These are phyloP conservation scores for Monochamus alternatus DNA, from an alignment of 2,888 invertebrate genomes.

Conservation along the genomic window DNA sequence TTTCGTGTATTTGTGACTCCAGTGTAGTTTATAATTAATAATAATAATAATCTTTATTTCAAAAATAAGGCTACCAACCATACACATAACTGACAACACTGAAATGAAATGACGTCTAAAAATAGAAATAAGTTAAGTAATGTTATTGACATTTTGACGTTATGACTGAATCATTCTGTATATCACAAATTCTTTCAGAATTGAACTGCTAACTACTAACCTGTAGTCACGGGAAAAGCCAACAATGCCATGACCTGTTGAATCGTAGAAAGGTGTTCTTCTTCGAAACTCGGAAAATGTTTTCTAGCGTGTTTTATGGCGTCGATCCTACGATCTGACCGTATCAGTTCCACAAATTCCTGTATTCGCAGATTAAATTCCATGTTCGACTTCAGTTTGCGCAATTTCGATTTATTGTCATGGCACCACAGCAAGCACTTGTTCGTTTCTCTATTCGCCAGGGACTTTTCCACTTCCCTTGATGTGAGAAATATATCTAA, in stretches of 20 bases:
- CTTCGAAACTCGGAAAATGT: conserved; percentile 90
- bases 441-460: conserved; percentile 85
- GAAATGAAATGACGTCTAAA: too few species aligned
- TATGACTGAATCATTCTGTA: too few species aligned
- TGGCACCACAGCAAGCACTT: conserved; percentile 97
- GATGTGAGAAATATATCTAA: conserved; percentile 88
- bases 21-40: too few species aligned
- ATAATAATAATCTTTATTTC: too few species aligned
- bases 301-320: conserved; percentile 97
- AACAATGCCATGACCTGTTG: conserved; percentile 96
- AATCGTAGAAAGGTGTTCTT: conserved; percentile 89
- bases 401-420: conserved; percentile 95
- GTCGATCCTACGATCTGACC: conserved; percentile 87
- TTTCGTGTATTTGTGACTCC: too few species aligned
- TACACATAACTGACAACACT: too few species aligned
- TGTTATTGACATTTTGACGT: too few species aligned
- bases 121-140: too few species aligned
- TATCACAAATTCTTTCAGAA: too few species aligned
- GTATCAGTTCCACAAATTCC: conserved; percentile 96
- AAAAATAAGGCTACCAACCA: too few species aligned
- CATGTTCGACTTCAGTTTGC: conserved; percentile 94
- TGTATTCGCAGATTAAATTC: conserved; percentile 95
- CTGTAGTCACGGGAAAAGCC: conserved; percentile 90
- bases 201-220: conserved; percentile 64
- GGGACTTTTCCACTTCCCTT: conserved; percentile 89